phyloP scores from a whole-genome alignment of 2,797 vertebrate species.

The Salmo trutta region DNA sequence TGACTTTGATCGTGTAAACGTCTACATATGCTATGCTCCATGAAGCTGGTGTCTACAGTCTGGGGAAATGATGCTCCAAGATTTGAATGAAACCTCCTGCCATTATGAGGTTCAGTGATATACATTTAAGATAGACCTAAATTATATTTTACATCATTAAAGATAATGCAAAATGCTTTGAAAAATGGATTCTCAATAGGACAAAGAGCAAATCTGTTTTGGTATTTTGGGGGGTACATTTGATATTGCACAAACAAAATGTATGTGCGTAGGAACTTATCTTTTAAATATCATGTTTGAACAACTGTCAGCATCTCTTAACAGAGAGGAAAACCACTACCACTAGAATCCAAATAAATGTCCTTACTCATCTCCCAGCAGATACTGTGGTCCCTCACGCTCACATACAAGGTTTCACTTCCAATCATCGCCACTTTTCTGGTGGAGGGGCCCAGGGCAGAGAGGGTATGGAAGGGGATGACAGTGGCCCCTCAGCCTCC shows the following conservation, averaged over 20 bases:
- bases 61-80: slow-evolving; percentile 21
- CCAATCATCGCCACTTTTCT: slow-evolving; percentile 13
- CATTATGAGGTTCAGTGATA: slow-evolving; percentile 20
- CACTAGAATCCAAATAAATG: slow-evolving; percentile 12
- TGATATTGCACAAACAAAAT: not conserved
- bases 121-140: not conserved
- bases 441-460: slow-evolving; percentile 24
- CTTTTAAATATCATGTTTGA: not conserved
- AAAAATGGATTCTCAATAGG: not conserved
- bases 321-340: slow-evolving; percentile 11
- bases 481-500: slow-evolving; percentile 20
- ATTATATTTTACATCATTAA: not conserved
- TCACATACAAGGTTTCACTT: slow-evolving; percentile 16
- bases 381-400: slow-evolving; percentile 13
- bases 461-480: slow-evolving; percentile 35
- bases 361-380: slow-evolving; percentile 15
- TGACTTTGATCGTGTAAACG: slow-evolving; percentile 59
- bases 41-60: slow-evolving; percentile 39
- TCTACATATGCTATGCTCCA: slow-evolving; percentile 50
- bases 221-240: not conserved
- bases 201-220: too few relatives aligned
- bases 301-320: not conserved
- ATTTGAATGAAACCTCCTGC: slow-evolving; percentile 50
- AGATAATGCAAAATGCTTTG: not conserved
- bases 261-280: not conserved